A percentile compares a stretch with the other conserved stretches of the same genome.
Conservation (phyloP, 1,140 invertebrate species). For the Cepaea nemoralis region DNA sequence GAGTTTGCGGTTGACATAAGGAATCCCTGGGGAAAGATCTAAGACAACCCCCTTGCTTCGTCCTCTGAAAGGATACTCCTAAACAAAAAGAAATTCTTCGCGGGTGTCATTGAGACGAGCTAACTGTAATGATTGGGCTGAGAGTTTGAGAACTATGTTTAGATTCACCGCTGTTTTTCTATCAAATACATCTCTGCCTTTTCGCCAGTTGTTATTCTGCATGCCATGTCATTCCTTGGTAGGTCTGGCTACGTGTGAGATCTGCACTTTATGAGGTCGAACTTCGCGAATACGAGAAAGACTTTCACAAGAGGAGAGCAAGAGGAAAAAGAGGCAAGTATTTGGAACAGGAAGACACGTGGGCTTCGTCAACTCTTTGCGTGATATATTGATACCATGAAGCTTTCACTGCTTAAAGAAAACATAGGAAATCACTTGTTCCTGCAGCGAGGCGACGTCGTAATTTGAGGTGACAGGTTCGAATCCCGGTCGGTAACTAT, state of each 20-base stretch:
- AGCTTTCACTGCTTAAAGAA: no score
- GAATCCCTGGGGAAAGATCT: conserved; percentile 2
- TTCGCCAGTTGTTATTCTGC: background rate
- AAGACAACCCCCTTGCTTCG: background rate
- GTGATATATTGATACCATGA: no score
- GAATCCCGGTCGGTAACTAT: no score
- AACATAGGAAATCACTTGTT: no score
- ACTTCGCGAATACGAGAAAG: no score
- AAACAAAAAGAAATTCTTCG: background rate
- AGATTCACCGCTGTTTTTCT: background rate
- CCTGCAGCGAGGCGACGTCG: no score
- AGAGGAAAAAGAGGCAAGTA: no score
- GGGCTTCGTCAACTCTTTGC: no score
- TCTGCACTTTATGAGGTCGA: background rate
- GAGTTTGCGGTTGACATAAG: background rate
- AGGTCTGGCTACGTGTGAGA: background rate
- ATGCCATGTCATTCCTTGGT: background rate
- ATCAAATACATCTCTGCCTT: background rate
- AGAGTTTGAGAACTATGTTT: background rate
- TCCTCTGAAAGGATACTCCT: background rate
- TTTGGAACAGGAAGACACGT: no score
- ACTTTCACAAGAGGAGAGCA: no score
- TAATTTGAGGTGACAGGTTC: no score
- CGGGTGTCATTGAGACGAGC: background rate
- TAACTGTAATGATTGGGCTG: background rate